Conservation (phyloP, 2,888 invertebrate genomes). For the Zygogramma bicolorata region DNA sequence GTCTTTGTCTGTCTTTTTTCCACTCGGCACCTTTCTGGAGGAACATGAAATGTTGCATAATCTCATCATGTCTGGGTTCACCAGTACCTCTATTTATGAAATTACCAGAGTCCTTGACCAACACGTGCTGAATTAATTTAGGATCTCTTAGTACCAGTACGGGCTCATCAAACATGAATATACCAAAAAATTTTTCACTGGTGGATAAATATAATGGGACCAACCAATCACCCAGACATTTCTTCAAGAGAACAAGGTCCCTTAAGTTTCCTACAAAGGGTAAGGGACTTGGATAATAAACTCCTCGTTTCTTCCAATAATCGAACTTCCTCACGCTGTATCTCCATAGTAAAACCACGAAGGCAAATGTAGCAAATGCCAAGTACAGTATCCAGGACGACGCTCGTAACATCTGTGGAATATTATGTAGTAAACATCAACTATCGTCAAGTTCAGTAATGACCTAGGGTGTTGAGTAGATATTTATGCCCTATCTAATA, state of each 20-base stretch:
- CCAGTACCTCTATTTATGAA: constrained; percentile 63
- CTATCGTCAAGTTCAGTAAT: too few species aligned
- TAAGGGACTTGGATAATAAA: constrained; percentile 46
- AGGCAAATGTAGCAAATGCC: not conserved
- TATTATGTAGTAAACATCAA: too few species aligned
- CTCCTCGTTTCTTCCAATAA: constrained; percentile 53
- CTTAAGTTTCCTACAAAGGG: constrained; percentile 53
- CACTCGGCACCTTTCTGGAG: constrained; percentile 68
- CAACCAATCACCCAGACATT: constrained; percentile 39
- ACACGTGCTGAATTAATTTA: constrained; percentile 65
- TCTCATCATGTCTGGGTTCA: constrained; percentile 64
- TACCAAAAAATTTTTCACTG: constrained; percentile 40
- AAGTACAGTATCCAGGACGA: constrained; percentile 30
- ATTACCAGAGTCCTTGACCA: constrained; percentile 67
- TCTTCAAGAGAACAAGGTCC: constrained; percentile 38
- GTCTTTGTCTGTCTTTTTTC: constrained; percentile 69
- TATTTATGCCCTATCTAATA: too few species aligned
- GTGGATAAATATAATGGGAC: constrained; percentile 25
- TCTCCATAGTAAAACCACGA: constrained; percentile 40
- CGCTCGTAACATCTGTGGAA: constrained; percentile 33
- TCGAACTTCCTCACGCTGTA: constrained; percentile 50
- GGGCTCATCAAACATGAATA: constrained; percentile 64
- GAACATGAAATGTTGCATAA: constrained; percentile 65
- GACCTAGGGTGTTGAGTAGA: too few species aligned
- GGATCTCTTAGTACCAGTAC: constrained; percentile 66